Percentiles rank a stretch among this genome's conserved stretches.
Evolutionary conservation across 2,113 vertebrate genomes (phyloP).

Genomic region (Macroglossus sobrinus): DNA sequence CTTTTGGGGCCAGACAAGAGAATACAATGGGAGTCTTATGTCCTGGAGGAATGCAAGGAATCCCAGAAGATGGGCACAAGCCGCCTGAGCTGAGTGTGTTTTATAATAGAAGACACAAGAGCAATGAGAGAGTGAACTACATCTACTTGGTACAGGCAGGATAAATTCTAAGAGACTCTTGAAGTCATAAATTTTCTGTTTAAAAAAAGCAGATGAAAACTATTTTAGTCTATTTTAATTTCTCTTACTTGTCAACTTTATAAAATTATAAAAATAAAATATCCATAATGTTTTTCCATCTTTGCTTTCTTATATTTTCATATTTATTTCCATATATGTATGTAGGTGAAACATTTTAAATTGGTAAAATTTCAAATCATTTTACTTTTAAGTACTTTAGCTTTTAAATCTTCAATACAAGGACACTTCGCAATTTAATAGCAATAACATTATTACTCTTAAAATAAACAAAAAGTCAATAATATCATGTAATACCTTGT

Average conservation of each 20-base stretch:
- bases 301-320: conserved; percentile 10
- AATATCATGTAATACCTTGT: not conserved
- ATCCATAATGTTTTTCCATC: not conserved
- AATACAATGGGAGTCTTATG: conserved; percentile 69
- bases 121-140: not conserved
- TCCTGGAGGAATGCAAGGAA: conserved; percentile 74
- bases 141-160: not conserved
- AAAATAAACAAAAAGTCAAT: not conserved
- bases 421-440: not conserved
- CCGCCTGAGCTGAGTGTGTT: conserved; percentile 51
- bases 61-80: conserved; percentile 71
- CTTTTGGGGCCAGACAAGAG: conserved; percentile 2
- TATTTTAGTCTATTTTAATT: conserved; percentile 34
- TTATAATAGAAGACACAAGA: conserved; percentile 49
- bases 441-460: not conserved
- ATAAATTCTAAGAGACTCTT: not conserved
- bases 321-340: not conserved
- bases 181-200: not conserved
- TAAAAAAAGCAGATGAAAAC: conserved; percentile 1
- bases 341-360: not conserved
- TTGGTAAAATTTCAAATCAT: not conserved
- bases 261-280: conserved; percentile 26
- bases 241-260: not conserved
- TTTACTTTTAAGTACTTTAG: not conserved
- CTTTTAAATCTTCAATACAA: conserved; percentile 3